Conservation (phyloP, 2,113 vertebrate species). For the Grus americana region DNA sequence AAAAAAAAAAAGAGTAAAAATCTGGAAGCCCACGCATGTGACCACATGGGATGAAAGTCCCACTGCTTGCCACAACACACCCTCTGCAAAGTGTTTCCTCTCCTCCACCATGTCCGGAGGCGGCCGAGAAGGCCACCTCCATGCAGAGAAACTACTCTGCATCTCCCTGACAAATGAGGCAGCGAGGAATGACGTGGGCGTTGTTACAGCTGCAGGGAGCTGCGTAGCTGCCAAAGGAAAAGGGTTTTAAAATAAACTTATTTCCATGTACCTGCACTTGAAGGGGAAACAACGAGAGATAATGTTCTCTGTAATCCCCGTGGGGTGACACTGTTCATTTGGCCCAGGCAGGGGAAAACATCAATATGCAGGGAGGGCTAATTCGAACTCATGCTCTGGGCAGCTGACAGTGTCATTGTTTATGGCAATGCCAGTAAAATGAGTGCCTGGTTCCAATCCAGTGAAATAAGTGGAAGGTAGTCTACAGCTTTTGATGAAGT, state of each 20-base stretch:
- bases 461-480: neutral
- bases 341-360: neutral
- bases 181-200: neutral
- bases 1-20: neutral
- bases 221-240: neutral
- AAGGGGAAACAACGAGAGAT: neutral
- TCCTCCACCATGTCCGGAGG: fast-evolving
- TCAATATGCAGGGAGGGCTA: neutral
- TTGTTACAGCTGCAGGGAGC: neutral
- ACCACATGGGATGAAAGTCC: neutral
- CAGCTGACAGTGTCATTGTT: neutral
- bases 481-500: neutral
- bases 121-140: neutral
- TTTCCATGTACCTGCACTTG: fast-evolving
- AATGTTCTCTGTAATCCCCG: fast-evolving
- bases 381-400: neutral
- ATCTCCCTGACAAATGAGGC: neutral
- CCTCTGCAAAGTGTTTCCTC: neutral
- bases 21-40: neutral
- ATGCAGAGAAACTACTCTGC: neutral
- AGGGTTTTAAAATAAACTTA: neutral
- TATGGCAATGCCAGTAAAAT: neutral
- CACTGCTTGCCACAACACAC: neutral
- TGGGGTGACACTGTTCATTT: fast-evolving
- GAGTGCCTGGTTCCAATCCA: neutral